Evolutionary conservation across 2,113 vertebrate genomes (phyloP), one percentile per base, ranked within the genome.

Genomic region (Gobius niger): DNA sequence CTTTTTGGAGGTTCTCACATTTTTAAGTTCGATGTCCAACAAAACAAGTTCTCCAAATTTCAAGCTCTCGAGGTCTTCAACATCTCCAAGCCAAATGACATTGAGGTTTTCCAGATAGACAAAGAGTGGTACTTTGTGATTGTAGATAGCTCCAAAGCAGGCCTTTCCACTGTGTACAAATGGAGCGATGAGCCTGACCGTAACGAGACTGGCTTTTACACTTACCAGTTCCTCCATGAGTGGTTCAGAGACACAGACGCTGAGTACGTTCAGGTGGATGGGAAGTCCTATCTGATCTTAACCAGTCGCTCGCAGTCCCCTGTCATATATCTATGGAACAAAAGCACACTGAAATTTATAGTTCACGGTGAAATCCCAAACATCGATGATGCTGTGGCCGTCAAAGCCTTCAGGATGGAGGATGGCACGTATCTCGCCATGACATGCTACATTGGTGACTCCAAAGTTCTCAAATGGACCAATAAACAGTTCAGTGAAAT

Each of bases 181-280:
- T 99, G 98, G 98, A 85, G 18, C 0, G 75, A 90, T 73, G 68
- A 76, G 62, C 80, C 87, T 12, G 86, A 85, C 41, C 87, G 68
- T 53, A 98, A 96, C 54, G 94, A 94, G 85, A 98, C 97, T 47
- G 96, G 95, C 0, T 99, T 99, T 86, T 96, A 95, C 72, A 95
- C 95, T 0, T 96, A 98, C 80, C 97, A 99, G 87, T 96, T 95
- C 24, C 94, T 99, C 67, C 97, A 99, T 0, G 96, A 98, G 86
- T 99, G 98, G 98, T 99, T 98, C 87, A 91, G 97, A 44, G 97
- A 99, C 85, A 98, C 95, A 0, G 96, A 99, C 2, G 96, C 95
- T 0, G 97, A 99, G 85, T 96, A 95, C 56, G 90, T 99, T 0
- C 85, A 96, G 47, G 91, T 96, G 50, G 95, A 98, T 0, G 95